Evolutionary conservation across 1,140 invertebrate genomes (phyloP), one percentile per base, ranked within the genome.

Genomic region (Lepidurus couesii): DNA sequence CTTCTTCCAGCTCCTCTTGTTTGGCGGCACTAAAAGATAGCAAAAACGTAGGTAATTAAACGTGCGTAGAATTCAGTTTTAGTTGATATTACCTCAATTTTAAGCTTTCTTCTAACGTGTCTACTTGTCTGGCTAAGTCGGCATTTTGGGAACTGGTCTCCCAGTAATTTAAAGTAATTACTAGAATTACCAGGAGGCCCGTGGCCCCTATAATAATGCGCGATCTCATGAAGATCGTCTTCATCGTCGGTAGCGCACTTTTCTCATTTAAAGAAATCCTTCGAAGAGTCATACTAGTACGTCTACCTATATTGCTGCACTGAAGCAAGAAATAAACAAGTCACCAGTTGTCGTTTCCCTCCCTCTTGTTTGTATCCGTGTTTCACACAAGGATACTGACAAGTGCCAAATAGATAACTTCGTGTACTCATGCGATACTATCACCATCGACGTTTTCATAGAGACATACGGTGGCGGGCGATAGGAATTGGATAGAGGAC

Each of bases 1-100:
- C 44, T 74, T 79, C 78, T 45, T 79, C 78, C 0, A 79, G 73
- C 24, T 79, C 78, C 16, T 74, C 44, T 26, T 79, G 78, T 34
- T 79, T 79, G 5, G 73, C 44, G 5, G 78, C 75, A 45, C 78
- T 79, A 34, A 9, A 47, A 34, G 42, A 73, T 34, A 43, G 16
- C 0, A 45, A 24, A 44, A 21, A 75, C 26, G 16, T 42, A 45
- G n/a, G 44, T 24, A n/a, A 74, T 24, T 24, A 21, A 73, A n/a
- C 43, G 65, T 73, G 8, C 5, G 24, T 7, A 24, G 34, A 65
- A 77, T 73, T 42, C 9, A 21, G 9, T 44, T 44, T 34, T 78
- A 13, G 11, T 8, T 34, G 11, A 74, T 42, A n/a, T 10, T 79
- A 79, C 78, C 78, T 45, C 10, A 79, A 44, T 42, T 79, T 79